phyloP scores from a whole-genome alignment of 2,113 vertebrate genomes.

The Hyaena hyaena region DNA sequence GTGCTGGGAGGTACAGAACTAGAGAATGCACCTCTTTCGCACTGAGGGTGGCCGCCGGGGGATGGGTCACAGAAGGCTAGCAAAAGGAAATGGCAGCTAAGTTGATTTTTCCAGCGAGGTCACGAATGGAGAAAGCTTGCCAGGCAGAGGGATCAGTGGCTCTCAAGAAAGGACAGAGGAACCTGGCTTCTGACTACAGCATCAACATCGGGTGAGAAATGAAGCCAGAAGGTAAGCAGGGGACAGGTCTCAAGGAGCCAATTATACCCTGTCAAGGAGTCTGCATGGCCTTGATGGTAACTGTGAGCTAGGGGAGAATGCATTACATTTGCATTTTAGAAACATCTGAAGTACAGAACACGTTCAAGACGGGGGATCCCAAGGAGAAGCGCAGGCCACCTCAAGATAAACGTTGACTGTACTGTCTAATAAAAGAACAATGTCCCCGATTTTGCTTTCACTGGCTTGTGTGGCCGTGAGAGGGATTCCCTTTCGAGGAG shows the following conservation, averaged over 20 bases:
- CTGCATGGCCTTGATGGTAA: not conserved
- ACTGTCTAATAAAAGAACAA: not conserved
- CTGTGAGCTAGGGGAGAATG: not conserved
- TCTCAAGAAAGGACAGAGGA: not conserved
- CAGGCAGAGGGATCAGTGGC: not conserved
- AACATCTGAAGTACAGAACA: not conserved
- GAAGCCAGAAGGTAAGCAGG: not conserved
- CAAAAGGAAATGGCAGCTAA: not conserved
- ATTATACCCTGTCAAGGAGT: not conserved
- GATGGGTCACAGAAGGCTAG: not conserved
- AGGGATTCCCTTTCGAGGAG: not conserved
- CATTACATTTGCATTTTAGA: not conserved
- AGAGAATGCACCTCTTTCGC: not conserved
- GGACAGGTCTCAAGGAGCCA: not conserved
- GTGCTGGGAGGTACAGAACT: not conserved
- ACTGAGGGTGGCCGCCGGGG: rapidly evolving
- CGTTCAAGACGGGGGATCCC: not conserved
- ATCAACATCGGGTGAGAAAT: not conserved
- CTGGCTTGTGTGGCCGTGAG: not conserved
- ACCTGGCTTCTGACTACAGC: not conserved
- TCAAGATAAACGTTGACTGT: not conserved
- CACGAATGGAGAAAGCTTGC: not conserved
- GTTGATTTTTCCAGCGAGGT: not conserved
- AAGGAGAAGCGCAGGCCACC: not conserved
- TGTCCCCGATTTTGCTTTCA: not conserved